Conservation (phyloP, 2,113 vertebrate genomes). For the Donacobius atricapilla region DNA sequence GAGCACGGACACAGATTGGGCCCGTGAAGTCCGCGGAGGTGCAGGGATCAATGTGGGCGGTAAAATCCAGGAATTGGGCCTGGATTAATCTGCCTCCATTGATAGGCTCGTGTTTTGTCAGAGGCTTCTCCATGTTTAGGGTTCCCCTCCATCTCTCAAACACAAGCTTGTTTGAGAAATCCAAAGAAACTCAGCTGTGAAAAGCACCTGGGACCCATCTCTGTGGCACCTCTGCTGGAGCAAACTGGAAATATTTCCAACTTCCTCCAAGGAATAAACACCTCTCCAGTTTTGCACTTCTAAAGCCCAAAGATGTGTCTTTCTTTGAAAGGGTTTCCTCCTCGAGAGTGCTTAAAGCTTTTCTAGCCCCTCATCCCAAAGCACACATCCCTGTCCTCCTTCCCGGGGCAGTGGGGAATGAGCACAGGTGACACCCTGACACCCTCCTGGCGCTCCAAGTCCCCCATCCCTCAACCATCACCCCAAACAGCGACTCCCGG, state of each 20-base stretch:
- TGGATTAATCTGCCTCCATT: neutral
- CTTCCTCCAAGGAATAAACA: neutral
- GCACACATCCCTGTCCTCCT: accelerated
- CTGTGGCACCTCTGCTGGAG: neutral
- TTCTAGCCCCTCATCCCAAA: neutral
- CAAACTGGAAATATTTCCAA: neutral
- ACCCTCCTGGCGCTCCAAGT: neutral
- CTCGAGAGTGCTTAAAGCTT: accelerated
- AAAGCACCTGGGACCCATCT: neutral
- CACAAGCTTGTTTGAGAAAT: neutral
- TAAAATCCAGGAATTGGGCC: neutral
- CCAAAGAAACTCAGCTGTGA: neutral
- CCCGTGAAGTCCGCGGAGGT: neutral
- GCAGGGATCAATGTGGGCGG: neutral
- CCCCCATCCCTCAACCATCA: no score
- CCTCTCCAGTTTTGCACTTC: neutral
- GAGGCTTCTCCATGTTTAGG: neutral
- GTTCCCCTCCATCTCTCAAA: neutral
- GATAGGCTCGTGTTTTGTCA: neutral
- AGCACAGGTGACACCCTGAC: accelerated
- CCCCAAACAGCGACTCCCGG: neutral
- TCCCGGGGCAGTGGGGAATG: accelerated
- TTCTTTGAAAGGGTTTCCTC: neutral
- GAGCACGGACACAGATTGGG: neutral
- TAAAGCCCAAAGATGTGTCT: neutral